Evolutionary conservation across 2,888 invertebrate species (phyloP), one percentile per base, ranked within the genome.

Genomic region (Aspidapion aeneum): DNA sequence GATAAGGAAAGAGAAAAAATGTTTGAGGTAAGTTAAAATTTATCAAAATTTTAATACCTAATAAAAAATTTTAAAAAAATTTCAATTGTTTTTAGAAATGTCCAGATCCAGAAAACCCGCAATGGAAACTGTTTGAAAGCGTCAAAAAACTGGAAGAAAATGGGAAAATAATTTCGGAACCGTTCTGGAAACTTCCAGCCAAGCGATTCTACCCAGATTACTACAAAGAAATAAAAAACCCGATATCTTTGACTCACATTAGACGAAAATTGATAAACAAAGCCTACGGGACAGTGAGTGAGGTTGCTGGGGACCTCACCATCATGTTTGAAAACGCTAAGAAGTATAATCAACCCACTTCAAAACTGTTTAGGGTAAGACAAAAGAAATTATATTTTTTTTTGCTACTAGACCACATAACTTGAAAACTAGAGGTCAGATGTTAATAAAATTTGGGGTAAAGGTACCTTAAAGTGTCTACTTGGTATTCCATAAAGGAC

Each of bases 321-420:
- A 87, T 96, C 57, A 95, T 98, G 90, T 94, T 98, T 79, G 95
- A 96, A 76, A 99, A 99, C 81, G 98, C 98, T 12, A 93, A 92
- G 77, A 89, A 90, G 73, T 96, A 95, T 77, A 95, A 94, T 79
- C 82, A 90, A 55, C 86, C 90, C 57, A 89, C 90, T 51, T 93
- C 94, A 52, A 86, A 89, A 71, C 83, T 94, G 16, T 93, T 93
- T 77, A 91, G 92, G 82, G 90, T 90, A 80, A 77, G 68, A 61
- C 9, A n/a, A n/a, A n/a, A 18, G 17, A 9, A 49, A 16, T 49
- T 12, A 12, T 49, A 12, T 16, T 12, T 49, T 49, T 49, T 49
- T 49, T 49, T n/a, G n/a, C n/a, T n/a, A n/a, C n/a, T n/a, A n/a
- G n/a, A n/a, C n/a, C n/a, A n/a, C n/a, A n/a, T n/a, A n/a, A n/a